Base-by-base conservation (phyloP, 2,888 invertebrate species). In the Rhabditoides inermis region DNA sequence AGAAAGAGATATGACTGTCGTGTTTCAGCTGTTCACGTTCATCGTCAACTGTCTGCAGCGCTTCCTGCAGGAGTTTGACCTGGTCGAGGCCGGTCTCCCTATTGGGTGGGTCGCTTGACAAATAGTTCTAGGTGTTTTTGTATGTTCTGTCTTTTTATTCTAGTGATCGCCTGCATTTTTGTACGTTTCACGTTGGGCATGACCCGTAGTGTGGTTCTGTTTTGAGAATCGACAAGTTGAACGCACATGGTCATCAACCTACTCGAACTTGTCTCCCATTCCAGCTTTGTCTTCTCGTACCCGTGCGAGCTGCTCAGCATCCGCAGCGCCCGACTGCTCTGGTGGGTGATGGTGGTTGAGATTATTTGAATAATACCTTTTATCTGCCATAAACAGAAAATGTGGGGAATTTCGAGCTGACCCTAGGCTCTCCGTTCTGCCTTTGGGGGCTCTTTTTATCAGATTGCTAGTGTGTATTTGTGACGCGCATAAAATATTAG, bases 291-390 rank as follows among this genome's bases (percentile, higher is more conserved):
- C 4, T 76, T 76, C 58, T 73, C 73, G 12, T 76, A 76, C 44
- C 76, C 76, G 25, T 77, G 76, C 51, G 72, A 77, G 55, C 55
- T 75, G 27, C 58, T 70, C 22, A 73, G 72, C 4, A 76, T 76
- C 23, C 69, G 76, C 2, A 72, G 72, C n/a, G 76, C 76, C 35
- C 67, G 73, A 32, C 61, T 75, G 15, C 63, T 75, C 1, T 75
- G 75, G 75, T 76, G 76, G 76, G 73, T 44, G 27, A 50, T 42
- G 44, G 50, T n/a, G n/a, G n/a, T n/a, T n/a, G n/a, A n/a, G n/a
- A n/a, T n/a, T n/a, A n/a, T n/a, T n/a, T n/a, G n/a, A n/a, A n/a
- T n/a, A n/a, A n/a, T n/a, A n/a, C n/a, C n/a, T n/a, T n/a, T n/a
- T n/a, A n/a, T n/a, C n/a, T n/a, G n/a, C n/a, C n/a, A n/a, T n/a